These are phyloP conservation scores for Parnassius mnemosyne DNA, from an alignment of 2,888 invertebrate genomes.

Conservation along the genomic window DNA sequence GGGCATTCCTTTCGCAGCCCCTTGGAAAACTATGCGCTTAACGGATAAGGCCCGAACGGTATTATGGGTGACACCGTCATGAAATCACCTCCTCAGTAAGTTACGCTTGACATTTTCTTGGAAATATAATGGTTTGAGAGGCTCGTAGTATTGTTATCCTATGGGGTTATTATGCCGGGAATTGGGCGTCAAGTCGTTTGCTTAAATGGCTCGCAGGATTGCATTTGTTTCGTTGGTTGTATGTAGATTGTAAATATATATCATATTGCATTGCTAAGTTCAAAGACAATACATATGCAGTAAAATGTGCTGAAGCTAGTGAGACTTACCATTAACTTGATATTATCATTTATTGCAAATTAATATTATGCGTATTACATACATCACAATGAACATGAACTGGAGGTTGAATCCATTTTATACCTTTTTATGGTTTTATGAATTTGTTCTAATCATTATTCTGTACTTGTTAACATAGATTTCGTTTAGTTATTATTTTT, in stretches of 20 bases:
- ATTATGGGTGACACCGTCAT: slow-evolving; percentile 33
- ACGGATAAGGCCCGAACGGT: slow-evolving; percentile 29
- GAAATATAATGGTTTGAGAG: slow-evolving; percentile 22
- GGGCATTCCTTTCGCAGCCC: slow-evolving; percentile 52
- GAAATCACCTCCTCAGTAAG: slow-evolving; percentile 31
- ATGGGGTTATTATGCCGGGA: slow-evolving; percentile 23
- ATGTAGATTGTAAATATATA: slow-evolving; percentile 1
- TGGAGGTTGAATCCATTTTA: too few species aligned
- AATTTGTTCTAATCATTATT: too few species aligned
- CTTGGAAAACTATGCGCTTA: slow-evolving; percentile 59
- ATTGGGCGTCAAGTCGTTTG: slow-evolving; percentile 14
- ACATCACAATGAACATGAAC: too few species aligned
- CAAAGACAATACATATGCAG: too few species aligned
- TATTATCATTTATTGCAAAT: too few species aligned
- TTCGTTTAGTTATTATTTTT: too few species aligned
- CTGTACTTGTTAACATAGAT: too few species aligned
- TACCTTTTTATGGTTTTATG: too few species aligned
- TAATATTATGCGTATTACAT: too few species aligned
- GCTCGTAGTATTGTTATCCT: slow-evolving; percentile 15
- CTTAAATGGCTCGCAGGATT: slow-evolving; percentile 11
- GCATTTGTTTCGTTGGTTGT: slow-evolving; percentile 7
- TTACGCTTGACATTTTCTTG: slow-evolving; percentile 26
- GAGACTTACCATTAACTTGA: too few species aligned
- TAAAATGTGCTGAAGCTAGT: background rate
- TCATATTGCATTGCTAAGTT: too few species aligned